Conservation (phyloP, 2,113 vertebrate genomes). For the Centropristis striata region DNA sequence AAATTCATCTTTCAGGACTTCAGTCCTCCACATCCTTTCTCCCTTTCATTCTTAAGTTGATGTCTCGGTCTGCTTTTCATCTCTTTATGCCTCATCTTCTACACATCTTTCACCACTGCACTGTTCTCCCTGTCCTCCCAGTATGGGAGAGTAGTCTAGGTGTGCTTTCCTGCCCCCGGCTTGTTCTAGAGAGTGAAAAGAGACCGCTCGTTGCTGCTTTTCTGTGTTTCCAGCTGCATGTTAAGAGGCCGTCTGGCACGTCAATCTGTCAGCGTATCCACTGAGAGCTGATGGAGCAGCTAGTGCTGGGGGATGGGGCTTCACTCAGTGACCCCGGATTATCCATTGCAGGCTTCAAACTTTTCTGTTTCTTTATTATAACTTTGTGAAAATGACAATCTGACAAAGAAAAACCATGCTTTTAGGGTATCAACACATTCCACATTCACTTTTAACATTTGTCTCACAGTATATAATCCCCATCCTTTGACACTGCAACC, state of each 20-base stretch:
- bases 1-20: slow-evolving; percentile 17
- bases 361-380: background rate
- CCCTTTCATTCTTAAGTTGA: background rate
- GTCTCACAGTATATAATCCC: background rate
- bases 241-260: slow-evolving; percentile 39
- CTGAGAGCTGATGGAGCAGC: slow-evolving; percentile 21
- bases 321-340: slow-evolving; percentile 37
- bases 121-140: background rate
- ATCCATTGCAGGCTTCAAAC: slow-evolving; percentile 15
- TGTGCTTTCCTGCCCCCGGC: slow-evolving; percentile 30
- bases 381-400: background rate
- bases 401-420: background rate
- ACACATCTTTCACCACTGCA: slow-evolving; percentile 8
- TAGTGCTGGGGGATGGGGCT: background rate
- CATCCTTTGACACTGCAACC: no score
- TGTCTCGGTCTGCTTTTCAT: background rate
- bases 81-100: slow-evolving; percentile 19
- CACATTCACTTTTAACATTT: background rate
- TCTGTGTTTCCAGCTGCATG: slow-evolving; percentile 61
- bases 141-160: background rate
- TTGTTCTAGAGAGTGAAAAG: slow-evolving; percentile 24
- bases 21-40: background rate
- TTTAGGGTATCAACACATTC: background rate
- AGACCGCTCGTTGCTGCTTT: background rate
- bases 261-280: slow-evolving; percentile 55